A percentile compares a stretch with the other conserved stretches of the same genome.
Conservation (phyloP, 1,140 invertebrate genomes). For the Bradynema listronoti region DNA sequence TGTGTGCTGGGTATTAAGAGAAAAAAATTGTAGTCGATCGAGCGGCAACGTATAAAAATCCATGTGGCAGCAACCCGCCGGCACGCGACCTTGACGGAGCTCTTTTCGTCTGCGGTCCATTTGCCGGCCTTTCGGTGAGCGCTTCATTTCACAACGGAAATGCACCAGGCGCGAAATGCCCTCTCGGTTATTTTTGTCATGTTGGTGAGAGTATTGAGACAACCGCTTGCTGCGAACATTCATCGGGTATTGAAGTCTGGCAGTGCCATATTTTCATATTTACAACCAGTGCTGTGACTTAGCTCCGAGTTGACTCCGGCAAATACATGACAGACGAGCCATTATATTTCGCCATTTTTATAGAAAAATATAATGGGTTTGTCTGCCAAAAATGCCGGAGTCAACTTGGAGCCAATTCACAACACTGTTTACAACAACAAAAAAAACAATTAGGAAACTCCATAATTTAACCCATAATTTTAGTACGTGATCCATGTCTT, state of each 20-base stretch:
- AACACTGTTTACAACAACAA: too few relatives aligned
- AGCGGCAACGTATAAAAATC: conserved; percentile 20
- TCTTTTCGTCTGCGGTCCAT: conserved; percentile 30
- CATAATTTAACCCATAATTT: too few relatives aligned
- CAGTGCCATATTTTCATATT: too few relatives aligned
- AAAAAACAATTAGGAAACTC: too few relatives aligned
- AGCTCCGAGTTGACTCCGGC: too few relatives aligned
- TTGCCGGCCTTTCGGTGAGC: too few relatives aligned
- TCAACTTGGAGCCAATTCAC: too few relatives aligned
- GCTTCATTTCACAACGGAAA: conserved; percentile 11
- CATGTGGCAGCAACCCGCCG: conserved; percentile 27
- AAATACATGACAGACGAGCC: too few relatives aligned
- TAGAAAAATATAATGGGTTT: too few relatives aligned
- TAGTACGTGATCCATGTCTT: conserved; percentile 48
- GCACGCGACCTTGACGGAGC: conserved; percentile 34
- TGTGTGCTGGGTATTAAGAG: neutral
- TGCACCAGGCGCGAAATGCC: conserved; percentile 28
- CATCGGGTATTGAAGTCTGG: conserved; percentile 30
- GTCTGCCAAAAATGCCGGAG: too few relatives aligned
- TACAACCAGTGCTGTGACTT: too few relatives aligned
- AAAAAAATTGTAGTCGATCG: conserved; percentile 5
- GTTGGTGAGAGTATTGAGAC: conserved; percentile 41
- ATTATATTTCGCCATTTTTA: too few relatives aligned
- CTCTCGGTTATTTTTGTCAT: conserved; percentile 52
- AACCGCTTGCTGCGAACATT: conserved; percentile 45